Conservation (phyloP, 2,888 invertebrate genomes). For the Anthophora plumipes region DNA sequence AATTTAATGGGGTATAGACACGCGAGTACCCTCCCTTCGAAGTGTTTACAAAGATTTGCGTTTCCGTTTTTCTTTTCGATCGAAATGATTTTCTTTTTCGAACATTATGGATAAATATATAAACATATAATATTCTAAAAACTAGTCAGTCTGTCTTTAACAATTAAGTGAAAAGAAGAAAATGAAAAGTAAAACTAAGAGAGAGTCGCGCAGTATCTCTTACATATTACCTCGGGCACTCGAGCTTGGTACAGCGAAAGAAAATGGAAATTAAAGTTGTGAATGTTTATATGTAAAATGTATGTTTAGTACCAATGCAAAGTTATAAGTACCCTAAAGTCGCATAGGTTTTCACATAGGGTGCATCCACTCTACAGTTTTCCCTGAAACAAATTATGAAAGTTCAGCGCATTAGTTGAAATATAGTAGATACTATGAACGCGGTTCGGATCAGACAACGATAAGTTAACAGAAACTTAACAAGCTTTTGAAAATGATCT, state of each 20-base stretch:
- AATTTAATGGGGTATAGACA: background rate
- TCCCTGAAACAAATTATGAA: slow-evolving; percentile 88
- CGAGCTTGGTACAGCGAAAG: slow-evolving; percentile 67
- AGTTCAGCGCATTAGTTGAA: slow-evolving; percentile 36
- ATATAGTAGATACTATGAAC: background rate
- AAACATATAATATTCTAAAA: background rate
- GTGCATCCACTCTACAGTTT: slow-evolving; percentile 93
- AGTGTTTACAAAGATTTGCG: background rate
- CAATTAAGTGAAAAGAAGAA: background rate
- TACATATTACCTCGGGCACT: slow-evolving; percentile 66
- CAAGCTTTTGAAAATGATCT: background rate
- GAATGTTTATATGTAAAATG: slow-evolving; percentile 75
- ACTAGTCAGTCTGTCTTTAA: background rate
- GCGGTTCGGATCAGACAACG: too few relatives aligned
- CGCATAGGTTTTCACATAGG: slow-evolving; percentile 97
- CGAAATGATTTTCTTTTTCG: too few relatives aligned
- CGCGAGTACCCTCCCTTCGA: background rate
- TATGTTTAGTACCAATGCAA: slow-evolving; percentile 76
- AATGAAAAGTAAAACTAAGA: background rate
- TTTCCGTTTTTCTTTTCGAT: background rate
- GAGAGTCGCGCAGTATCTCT: too few relatives aligned
- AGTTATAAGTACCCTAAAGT: slow-evolving; percentile 96
- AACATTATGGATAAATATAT: background rate
- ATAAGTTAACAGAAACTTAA: background rate
- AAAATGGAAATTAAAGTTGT: slow-evolving; percentile 73